These are phyloP conservation scores for Diadema setosum DNA, from an alignment of 35 echinoderm and acorn worm genomes.

Conservation along the genomic window DNA sequence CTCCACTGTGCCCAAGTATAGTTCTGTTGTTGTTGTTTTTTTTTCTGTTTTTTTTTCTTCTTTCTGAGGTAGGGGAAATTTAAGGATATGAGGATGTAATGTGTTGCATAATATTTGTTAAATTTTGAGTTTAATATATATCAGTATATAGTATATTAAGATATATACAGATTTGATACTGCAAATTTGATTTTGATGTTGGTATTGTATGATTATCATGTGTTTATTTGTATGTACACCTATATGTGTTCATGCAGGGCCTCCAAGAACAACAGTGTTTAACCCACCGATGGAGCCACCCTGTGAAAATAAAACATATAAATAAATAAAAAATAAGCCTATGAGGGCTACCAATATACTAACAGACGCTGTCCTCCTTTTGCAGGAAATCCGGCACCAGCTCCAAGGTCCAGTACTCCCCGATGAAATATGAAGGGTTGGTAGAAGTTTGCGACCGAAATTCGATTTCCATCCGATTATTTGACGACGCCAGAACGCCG, in stretches of 20 bases:
- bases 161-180: too few species aligned
- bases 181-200: too few species aligned
- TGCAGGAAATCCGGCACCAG: not conserved
- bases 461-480: not conserved
- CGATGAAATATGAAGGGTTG: not conserved
- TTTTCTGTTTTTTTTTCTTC: too few species aligned
- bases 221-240: too few species aligned
- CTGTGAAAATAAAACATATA: not conserved
- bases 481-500: not conserved
- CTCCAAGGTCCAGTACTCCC: not conserved
- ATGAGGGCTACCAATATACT: not conserved
- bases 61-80: too few species aligned
- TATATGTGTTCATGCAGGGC: not conserved
- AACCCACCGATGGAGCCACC: not conserved
- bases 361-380: not conserved
- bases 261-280: not conserved
- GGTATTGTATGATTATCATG: too few species aligned
- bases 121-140: too few species aligned
- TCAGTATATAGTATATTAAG: too few species aligned
- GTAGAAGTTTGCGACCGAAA: not conserved
- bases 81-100: too few species aligned
- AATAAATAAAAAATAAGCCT: not conserved
- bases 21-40: too few species aligned
- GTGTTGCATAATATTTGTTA: too few species aligned
- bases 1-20: too few species aligned